A percentile compares a stretch with the other conserved stretches of the same genome.
Conservation (phyloP, 2,797 vertebrate genomes). For the Coracias cyanogaster region DNA sequence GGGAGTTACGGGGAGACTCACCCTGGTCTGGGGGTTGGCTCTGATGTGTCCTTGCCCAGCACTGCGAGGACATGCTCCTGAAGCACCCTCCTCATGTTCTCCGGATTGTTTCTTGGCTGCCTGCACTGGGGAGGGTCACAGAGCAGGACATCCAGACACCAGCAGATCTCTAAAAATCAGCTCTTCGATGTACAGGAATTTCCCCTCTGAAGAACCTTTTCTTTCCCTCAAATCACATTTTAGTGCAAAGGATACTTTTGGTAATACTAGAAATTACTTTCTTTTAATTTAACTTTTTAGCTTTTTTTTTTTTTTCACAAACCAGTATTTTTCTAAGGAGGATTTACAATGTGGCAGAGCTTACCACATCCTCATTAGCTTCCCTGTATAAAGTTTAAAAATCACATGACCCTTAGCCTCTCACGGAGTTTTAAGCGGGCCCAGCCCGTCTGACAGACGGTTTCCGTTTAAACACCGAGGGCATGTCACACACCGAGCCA, state of each 20-base stretch:
- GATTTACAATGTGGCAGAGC: background rate
- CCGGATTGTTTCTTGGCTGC: background rate
- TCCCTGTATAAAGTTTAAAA: background rate
- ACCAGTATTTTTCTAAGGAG: background rate
- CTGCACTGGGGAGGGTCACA: background rate
- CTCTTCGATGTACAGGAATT: background rate
- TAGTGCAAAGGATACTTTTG: background rate
- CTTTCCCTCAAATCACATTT: background rate
- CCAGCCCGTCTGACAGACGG: background rate
- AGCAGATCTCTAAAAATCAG: background rate
- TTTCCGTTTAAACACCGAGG: background rate
- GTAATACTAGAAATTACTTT: background rate
- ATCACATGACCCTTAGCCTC: fast-evolving
- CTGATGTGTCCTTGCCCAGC: fast-evolving
- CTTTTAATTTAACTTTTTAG: too few relatives aligned
- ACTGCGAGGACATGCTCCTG: too few relatives aligned
- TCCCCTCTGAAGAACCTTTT: background rate
- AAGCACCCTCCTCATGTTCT: fast-evolving
- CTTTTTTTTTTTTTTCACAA: background rate
- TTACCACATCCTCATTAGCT: background rate
- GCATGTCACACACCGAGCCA: background rate
- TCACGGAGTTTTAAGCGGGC: background rate
- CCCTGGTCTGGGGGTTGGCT: too few relatives aligned
- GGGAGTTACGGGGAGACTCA: background rate
- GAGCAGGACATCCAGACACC: background rate